These are phyloP conservation scores for Phoeniculus purpureus DNA, from an alignment of 2,797 vertebrate genomes.

Conservation along the genomic window DNA sequence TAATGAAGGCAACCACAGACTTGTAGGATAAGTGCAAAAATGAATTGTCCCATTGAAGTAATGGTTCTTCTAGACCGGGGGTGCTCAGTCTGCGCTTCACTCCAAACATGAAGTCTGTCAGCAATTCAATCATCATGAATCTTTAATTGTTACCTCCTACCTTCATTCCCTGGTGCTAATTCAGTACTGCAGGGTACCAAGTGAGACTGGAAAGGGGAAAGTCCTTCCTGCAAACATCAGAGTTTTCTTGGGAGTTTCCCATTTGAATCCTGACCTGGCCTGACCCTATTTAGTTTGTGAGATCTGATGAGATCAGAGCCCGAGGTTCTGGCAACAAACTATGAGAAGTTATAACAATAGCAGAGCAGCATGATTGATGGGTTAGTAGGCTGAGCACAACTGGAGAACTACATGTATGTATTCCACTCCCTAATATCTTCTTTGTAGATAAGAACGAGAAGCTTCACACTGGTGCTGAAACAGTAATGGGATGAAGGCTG, in stretches of 20 bases:
- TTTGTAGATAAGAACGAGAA: constrained; percentile 76
- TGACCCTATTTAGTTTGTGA: constrained; percentile 51
- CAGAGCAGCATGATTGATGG: constrained; percentile 64
- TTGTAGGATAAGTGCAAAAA: background rate
- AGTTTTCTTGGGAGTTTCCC: constrained; percentile 61
- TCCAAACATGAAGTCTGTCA: background rate
- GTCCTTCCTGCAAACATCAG: background rate
- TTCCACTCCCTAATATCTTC: constrained; percentile 67
- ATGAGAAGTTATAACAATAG: constrained; percentile 71
- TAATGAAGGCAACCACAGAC: background rate
- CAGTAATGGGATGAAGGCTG: constrained; percentile 72
- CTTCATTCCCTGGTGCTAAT: background rate
- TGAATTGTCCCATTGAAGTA: background rate
- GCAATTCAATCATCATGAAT: background rate
- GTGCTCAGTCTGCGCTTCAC: background rate
- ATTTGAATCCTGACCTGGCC: constrained; percentile 23
- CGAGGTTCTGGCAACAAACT: constrained; percentile 52
- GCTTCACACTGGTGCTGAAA: constrained; percentile 63
- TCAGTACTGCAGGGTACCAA: background rate
- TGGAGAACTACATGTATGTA: constrained; percentile 52
- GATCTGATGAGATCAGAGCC: constrained; percentile 63
- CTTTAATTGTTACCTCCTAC: background rate
- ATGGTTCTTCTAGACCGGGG: background rate
- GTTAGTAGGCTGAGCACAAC: constrained; percentile 51
- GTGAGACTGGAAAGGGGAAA: background rate